phyloP scores from a whole-genome alignment of 2,888 invertebrate genomes.

The Rotaria macrura region DNA sequence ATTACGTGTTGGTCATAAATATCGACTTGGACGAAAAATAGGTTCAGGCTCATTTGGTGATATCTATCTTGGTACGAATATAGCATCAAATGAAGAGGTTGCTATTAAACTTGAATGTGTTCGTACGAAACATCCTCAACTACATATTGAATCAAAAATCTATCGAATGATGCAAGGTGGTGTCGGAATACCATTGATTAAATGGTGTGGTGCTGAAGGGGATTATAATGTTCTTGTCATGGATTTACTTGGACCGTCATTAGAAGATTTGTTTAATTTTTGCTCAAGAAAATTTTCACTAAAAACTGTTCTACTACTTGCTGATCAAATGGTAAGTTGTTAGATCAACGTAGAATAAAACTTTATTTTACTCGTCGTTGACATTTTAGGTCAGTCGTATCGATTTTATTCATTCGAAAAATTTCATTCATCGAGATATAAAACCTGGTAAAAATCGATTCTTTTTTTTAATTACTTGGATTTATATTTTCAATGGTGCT shows the following conservation, averaged over 20 bases:
- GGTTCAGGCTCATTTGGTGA: conserved; percentile 99
- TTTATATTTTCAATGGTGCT: too few species aligned
- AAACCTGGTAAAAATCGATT: conserved; percentile 20
- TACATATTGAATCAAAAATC: conserved; percentile 97
- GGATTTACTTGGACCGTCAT: conserved; percentile 55
- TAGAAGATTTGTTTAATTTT: conserved; percentile 57
- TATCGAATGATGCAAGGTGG: conserved; percentile 89
- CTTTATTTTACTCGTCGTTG: neutral
- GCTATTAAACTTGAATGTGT: conserved; percentile 99
- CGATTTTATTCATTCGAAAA: conserved; percentile 95
- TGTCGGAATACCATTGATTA: conserved; percentile 90
- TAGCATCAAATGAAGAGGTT: conserved; percentile 67
- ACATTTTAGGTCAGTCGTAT: conserved; percentile 63
- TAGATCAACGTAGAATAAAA: neutral
- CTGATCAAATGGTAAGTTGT: conserved; percentile 53
- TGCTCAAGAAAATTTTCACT: conserved; percentile 55
- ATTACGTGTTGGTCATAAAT: conserved; percentile 70
- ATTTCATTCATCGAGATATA: conserved; percentile 78
- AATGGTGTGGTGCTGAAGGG: conserved; percentile 64
- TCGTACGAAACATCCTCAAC: conserved; percentile 94
- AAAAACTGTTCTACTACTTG: conserved; percentile 55
- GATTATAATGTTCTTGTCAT: conserved; percentile 58
- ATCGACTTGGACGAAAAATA: conserved; percentile 91
- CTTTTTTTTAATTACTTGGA: too few species aligned
- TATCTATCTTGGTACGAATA: conserved; percentile 80